phyloP scores from a whole-genome alignment of 2,888 invertebrate species.

The Habroteleia sp. region DNA sequence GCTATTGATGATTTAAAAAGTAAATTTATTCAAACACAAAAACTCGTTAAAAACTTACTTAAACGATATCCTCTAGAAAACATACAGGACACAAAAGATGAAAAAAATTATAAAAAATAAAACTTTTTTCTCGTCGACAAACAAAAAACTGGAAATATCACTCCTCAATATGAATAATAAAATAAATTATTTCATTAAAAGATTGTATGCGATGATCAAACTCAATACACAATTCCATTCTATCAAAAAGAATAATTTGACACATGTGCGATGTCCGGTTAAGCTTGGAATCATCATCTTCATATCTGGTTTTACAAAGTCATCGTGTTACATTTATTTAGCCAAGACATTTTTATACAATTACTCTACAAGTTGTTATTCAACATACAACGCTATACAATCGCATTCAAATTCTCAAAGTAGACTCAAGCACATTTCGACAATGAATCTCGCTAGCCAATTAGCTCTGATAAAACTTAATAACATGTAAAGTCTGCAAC shows the following conservation, averaged over 20 bases:
- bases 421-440: slow-evolving; percentile 63
- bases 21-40: slow-evolving; percentile 44
- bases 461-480: slow-evolving; percentile 55
- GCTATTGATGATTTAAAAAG: slow-evolving; percentile 36
- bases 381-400: slow-evolving; percentile 65
- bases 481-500: slow-evolving; percentile 53
- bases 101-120: neutral
- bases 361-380: slow-evolving; percentile 68
- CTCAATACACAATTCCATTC: slow-evolving; percentile 14
- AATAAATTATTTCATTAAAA: slow-evolving; percentile 28
- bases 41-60: slow-evolving; percentile 15
- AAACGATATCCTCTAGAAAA: slow-evolving; percentile 20
- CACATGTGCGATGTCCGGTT: slow-evolving; percentile 1
- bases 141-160: slow-evolving; percentile 5
- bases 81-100: slow-evolving; percentile 8
- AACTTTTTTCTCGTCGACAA: slow-evolving; percentile 1
- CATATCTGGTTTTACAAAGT: slow-evolving; percentile 68
- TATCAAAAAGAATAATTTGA: slow-evolving; percentile 1
- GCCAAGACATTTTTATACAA: slow-evolving; percentile 70
- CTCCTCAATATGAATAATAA: slow-evolving; percentile 9
- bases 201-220: slow-evolving; percentile 2
- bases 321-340: slow-evolving; percentile 72
- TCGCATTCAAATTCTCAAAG: slow-evolving; percentile 62
- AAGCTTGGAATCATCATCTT: slow-evolving; percentile 46
- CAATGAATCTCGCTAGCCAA: slow-evolving; percentile 55